phyloP scores from a whole-genome alignment of 2,797 vertebrate genomes.

The Mormyrops boulengeri region DNA sequence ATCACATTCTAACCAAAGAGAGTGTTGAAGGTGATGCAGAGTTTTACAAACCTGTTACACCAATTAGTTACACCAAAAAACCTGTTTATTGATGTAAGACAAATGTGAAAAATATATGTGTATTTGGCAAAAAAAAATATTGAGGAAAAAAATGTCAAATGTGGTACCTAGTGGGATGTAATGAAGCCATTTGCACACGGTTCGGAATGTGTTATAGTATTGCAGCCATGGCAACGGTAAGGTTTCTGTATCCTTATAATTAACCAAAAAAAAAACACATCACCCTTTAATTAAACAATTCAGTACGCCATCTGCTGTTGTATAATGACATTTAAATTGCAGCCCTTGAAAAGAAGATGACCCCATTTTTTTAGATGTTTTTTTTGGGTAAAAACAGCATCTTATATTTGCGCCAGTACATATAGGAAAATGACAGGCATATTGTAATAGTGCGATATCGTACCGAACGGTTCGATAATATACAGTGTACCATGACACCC shows the following conservation, averaged over 20 bases:
- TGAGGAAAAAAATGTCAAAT: background rate
- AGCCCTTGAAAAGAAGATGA: background rate
- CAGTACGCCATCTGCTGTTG: background rate
- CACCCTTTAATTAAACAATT: background rate
- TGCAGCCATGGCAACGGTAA: background rate
- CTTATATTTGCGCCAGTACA: background rate
- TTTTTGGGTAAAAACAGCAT: background rate
- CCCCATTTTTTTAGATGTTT: background rate
- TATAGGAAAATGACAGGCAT: background rate
- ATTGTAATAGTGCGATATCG: background rate
- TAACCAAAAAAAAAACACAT: background rate
- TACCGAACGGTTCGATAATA: background rate
- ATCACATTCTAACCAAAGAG: background rate
- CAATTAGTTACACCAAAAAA: background rate
- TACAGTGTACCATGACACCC: background rate
- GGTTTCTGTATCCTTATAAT: background rate
- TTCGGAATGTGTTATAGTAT: background rate
- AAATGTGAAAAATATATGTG: background rate
- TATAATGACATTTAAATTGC: background rate
- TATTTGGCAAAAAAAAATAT: background rate
- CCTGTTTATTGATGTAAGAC: background rate
- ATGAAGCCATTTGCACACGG: background rate
- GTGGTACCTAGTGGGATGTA: background rate
- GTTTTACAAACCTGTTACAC: background rate
- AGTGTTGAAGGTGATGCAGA: background rate